Evolutionary conservation across 2,888 invertebrate genomes (phyloP).

Genomic region (Priocnemis perturbator): DNA sequence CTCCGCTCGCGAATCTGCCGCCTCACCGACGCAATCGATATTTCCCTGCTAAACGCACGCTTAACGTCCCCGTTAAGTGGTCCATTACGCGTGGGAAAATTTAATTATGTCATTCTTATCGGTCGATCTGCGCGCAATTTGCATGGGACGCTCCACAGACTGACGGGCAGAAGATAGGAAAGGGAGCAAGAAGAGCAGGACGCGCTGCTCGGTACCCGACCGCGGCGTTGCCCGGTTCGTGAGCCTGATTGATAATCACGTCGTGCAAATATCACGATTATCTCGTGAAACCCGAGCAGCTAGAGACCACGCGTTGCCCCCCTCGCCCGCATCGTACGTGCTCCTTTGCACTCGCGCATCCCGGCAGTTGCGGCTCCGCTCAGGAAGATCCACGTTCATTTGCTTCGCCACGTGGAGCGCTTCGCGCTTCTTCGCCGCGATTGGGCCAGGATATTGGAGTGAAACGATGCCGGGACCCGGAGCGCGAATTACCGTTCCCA

Average conservation of each 20-base stretch:
- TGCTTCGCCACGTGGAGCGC: too few relatives aligned
- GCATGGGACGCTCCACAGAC: neutral
- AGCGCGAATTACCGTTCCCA: too few relatives aligned
- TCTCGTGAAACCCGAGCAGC: conserved; percentile 3
- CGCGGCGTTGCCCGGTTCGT: neutral
- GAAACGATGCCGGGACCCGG: too few relatives aligned
- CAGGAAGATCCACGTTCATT: too few relatives aligned
- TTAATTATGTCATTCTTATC: conserved; percentile 10
- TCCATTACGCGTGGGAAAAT: conserved; percentile 4
- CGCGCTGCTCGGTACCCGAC: neutral
- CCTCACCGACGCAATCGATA: neutral
- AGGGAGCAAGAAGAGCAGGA: neutral
- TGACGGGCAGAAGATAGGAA: neutral
- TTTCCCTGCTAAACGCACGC: neutral
- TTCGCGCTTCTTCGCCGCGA: too few relatives aligned
- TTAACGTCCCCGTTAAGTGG: conserved; percentile 9
- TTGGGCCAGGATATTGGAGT: too few relatives aligned
- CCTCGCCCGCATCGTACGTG: neutral
- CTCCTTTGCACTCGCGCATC: neutral
- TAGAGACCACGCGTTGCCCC: too few relatives aligned
- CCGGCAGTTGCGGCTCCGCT: too few relatives aligned
- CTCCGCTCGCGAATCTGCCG: neutral
- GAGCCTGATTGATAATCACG: conserved; percentile 14
- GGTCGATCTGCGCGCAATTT: neutral
- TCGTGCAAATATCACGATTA: conserved; percentile 16